A percentile compares a stretch with the other conserved stretches of the same genome.
phyloP scores from a whole-genome alignment of 1,140 invertebrate genomes.

The Tetragonula clypearis region DNA sequence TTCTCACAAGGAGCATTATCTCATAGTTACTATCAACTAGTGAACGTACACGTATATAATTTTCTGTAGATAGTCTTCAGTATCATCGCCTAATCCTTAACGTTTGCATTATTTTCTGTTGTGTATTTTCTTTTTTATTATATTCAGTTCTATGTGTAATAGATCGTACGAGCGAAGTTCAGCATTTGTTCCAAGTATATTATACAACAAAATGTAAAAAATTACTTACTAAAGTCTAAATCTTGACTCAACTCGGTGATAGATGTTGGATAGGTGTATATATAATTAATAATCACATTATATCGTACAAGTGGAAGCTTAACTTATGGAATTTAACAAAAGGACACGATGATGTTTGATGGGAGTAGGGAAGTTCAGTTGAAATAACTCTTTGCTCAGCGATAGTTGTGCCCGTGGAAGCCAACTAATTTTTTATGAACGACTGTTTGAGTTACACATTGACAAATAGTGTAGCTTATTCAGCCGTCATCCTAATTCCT shows the following conservation, averaged over 20 bases:
- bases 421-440: slow-evolving; percentile 73
- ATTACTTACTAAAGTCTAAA: background rate
- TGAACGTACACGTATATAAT: slow-evolving; percentile 3
- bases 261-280: background rate
- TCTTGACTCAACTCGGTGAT: background rate
- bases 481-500: slow-evolving; percentile 71
- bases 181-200: background rate
- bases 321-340: slow-evolving; percentile 6
- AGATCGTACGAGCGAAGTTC: background rate
- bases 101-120: background rate
- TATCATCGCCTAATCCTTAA: slow-evolving; percentile 20
- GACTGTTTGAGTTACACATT: slow-evolving; percentile 75
- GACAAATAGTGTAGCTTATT: slow-evolving; percentile 69
- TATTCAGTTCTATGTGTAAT: slow-evolving; percentile 25
- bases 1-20: slow-evolving; percentile 13
- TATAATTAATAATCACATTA: background rate
- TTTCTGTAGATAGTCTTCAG: slow-evolving; percentile 4
- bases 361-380: slow-evolving; percentile 63
- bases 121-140: slow-evolving; percentile 28
- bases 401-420: slow-evolving; percentile 82
- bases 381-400: slow-evolving; percentile 82
- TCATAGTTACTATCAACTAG: slow-evolving; percentile 10
- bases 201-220: background rate
- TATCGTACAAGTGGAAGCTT: background rate
- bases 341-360: slow-evolving; percentile 2